Evolutionary conservation across 2,888 invertebrate genomes (phyloP).

Genomic region (Leucophenga montana): DNA sequence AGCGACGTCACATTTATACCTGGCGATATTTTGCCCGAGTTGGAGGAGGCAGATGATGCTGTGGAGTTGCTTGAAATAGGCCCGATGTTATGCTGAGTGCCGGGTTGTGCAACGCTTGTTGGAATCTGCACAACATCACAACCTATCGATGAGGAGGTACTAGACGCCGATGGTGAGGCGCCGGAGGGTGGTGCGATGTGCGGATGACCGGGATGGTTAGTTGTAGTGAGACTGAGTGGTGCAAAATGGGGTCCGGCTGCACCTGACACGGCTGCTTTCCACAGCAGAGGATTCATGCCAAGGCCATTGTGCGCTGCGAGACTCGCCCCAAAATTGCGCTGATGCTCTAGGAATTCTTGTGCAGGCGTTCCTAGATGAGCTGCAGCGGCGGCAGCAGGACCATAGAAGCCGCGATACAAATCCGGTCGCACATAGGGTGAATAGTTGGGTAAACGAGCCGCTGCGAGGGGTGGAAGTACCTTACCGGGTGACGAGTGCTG

Average conservation of each 20-base stretch:
- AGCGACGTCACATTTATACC: constrained; percentile 68
- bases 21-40: constrained; percentile 71
- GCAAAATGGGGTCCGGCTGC: constrained; percentile 71
- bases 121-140: constrained; percentile 71
- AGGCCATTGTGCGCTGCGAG: constrained; percentile 73
- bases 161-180: constrained; percentile 75
- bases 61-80: constrained; percentile 71
- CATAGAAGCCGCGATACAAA: constrained; percentile 85
- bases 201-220: constrained; percentile 55
- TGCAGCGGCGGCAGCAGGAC: constrained; percentile 76
- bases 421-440: constrained; percentile 85
- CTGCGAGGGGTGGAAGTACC: constrained; percentile 78
- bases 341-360: constrained; percentile 74
- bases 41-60: constrained; percentile 70
- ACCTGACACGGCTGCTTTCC: constrained; percentile 72
- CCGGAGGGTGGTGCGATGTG: constrained; percentile 72
- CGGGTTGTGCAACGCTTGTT: constrained; percentile 49
- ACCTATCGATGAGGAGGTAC: constrained; percentile 73
- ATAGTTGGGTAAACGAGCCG: constrained; percentile 76
- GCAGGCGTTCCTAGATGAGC: constrained; percentile 76
- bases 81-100: constrained; percentile 59
- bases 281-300: constrained; percentile 72
- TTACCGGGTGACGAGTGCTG: constrained; percentile 77
- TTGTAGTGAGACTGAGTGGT: constrained; percentile 72
- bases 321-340: constrained; percentile 79